Evolutionary conservation across 1,140 invertebrate genomes (phyloP), one percentile per base, ranked within the genome.

Genomic region (Parapsyche elsis): DNA sequence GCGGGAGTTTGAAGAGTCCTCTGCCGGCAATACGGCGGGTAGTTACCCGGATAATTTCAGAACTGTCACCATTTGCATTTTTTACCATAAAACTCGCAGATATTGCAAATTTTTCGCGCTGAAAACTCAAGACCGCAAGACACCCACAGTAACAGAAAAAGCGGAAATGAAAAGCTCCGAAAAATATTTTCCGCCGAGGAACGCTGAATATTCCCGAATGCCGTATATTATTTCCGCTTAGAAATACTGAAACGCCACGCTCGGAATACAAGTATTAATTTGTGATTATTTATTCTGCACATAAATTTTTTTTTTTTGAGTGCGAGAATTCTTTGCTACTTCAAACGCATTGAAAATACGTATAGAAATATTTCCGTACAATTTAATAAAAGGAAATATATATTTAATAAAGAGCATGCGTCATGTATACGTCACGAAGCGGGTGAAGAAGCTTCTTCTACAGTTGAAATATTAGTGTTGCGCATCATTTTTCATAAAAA

Each of bases 31-130:
- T 61, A 61, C 21, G 59, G 59, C 16, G 64, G 64, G 64, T 67
- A 67, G 64, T 67, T 67, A 67, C 64, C 24, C 64, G 64, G 64
- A 67, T 67, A 67, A 67, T 67, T 67, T 67, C 64, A 67, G 64
- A 67, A 67, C 64, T 67, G 64, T 67, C 64, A 67, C 23, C 64
- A 67, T 67, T 67, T 67, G 64, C 64, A 67, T 67, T 67, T 67
- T 67, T 67, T 67, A 67, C 64, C 64, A 67, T 67, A 67, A 67
- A 67, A 67, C 24, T 67, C 64, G 21, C 64, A 26, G 64, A 67
- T 67, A 67, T 67, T 67, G 64, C 64, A 67, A 67, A 67, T 67
- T 67, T 67, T 67, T 67, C 64, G 64, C 21, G 64, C 59, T 14
- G 21, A 23, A 53, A 53, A 53, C 49, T 53, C 49, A 16, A 53